Evolutionary conservation across 35 echinoderm and acorn worm genomes (phyloP), one percentile per base, ranked within the genome.

Genomic region (Ophioderma brevispina): DNA sequence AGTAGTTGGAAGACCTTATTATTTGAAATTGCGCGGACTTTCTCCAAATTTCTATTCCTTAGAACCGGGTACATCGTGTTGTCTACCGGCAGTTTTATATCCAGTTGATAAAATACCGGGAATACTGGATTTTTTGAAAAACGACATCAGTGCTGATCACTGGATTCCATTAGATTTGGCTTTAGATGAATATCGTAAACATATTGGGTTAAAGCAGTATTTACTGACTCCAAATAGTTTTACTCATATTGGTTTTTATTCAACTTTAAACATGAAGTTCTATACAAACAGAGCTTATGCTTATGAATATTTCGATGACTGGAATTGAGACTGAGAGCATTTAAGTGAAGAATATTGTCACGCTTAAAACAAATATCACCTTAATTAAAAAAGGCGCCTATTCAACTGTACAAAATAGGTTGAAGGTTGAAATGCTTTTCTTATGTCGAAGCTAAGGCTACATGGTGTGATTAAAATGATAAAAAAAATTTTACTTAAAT

Each of bases 11-110:
- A 80, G 93, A 37, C 96, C 89, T 1, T 87, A 90, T 13, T 87
- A 95, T 76, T 64, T 80, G 13, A 36, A 76, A 1, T n/a, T 85
- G 0, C 41, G 82, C 5, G 49, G 78, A 8, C 32, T 86, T 8
- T 92, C 90, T 25, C 79, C 85, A 36, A 39, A 91, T 59, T 88
- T 92, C 32, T 92, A 94, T 49, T 78, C 37, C 0, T 39, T 98
- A 6, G 87, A 81, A 36, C 96, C 96, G 8, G 96, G 90, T 4
- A 92, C 96, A 10, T 92, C 93, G 5, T 98, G 96, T 78, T 98
- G 96, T 38, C 37, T 91, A 15, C 87, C 96, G 13, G 96, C 96
- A 14, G 93, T 98, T 23, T 77, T 98, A 15, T 98, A 87, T 46
- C 96, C 96, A 10, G 76, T 42, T 19, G 33, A 59, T 0, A 81